phyloP scores from a whole-genome alignment of 2,797 vertebrate species.

The Phoxinus dragarum region DNA sequence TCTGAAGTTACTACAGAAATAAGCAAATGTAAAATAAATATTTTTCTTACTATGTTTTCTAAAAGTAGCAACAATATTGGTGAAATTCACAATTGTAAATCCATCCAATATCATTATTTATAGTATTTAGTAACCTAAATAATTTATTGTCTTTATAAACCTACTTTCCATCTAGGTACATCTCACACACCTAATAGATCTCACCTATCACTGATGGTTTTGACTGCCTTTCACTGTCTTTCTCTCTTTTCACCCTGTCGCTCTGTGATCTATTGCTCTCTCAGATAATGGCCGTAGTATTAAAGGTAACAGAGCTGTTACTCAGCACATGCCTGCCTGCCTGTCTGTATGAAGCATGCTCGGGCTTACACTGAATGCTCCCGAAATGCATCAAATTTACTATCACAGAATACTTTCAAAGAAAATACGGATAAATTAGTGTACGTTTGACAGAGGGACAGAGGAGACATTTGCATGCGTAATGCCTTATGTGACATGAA shows the following conservation, averaged over 20 bases:
- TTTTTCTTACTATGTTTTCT: not conserved
- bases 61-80: not conserved
- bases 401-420: not conserved
- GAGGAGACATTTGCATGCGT: conserved; percentile 33
- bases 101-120: not conserved
- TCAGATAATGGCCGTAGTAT: conserved; percentile 95
- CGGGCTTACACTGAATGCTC: conserved; percentile 42
- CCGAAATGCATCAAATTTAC: conserved; percentile 30
- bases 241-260: conserved; percentile 56
- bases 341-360: conserved; percentile 57
- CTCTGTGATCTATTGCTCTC: conserved; percentile 70
- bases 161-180: not conserved
- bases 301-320: conserved; percentile 86
- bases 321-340: conserved; percentile 38
- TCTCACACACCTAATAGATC: not conserved
- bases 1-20: too few relatives aligned
- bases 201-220: conserved; percentile 13
- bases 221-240: conserved; percentile 29
- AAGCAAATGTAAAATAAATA: too few relatives aligned
- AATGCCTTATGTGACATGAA: not conserved
- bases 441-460: conserved; percentile 2
- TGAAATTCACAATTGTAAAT: conserved; percentile 4
- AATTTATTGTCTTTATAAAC: not conserved
- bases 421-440: not conserved
- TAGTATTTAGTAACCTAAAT: not conserved